Percentiles rank a stretch among this genome's conserved stretches.
Evolutionary conservation across 1,140 invertebrate species (phyloP).

Genomic region (Dendroctonus ponderosae): DNA sequence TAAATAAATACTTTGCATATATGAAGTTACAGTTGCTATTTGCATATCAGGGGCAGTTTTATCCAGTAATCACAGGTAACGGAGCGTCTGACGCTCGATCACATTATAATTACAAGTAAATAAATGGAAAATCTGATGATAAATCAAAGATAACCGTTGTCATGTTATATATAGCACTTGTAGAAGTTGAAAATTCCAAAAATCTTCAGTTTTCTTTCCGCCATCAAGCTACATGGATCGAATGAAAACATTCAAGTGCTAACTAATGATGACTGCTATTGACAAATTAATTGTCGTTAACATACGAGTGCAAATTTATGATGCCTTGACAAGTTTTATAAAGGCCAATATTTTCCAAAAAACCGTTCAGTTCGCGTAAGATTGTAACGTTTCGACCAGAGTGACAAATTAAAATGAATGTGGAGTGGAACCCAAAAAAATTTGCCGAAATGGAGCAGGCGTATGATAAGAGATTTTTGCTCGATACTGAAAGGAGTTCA

Average conservation of each 20-base stretch:
- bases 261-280: conserved; percentile 46
- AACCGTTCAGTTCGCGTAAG: conserved; percentile 10
- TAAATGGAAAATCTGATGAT: conserved; percentile 13
- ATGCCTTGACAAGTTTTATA: conserved; percentile 16
- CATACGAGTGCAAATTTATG: conserved; percentile 32
- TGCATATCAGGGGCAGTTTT: background rate
- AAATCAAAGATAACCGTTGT: conserved; percentile 19
- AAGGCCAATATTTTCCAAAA: conserved; percentile 8
- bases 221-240: too few species aligned
- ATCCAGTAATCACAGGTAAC: conserved; percentile 77
- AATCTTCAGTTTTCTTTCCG: conserved; percentile 1
- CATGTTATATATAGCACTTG: conserved; percentile 7
- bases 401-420: background rate
- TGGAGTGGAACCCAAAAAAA: too few species aligned
- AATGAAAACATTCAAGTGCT: conserved; percentile 4
- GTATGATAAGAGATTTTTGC: conserved; percentile 8
- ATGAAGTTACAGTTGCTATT: background rate
- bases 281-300: conserved; percentile 48
- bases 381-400: background rate
- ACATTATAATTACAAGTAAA: conserved; percentile 12
- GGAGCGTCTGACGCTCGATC: conserved; percentile 7
- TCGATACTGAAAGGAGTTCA: conserved; percentile 6
- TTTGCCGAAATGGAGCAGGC: background rate
- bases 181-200: background rate
- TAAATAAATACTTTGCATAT: background rate